These are phyloP conservation scores for Pyrochroa serraticornis DNA, from an alignment of 2,888 invertebrate species.

Conservation along the genomic window DNA sequence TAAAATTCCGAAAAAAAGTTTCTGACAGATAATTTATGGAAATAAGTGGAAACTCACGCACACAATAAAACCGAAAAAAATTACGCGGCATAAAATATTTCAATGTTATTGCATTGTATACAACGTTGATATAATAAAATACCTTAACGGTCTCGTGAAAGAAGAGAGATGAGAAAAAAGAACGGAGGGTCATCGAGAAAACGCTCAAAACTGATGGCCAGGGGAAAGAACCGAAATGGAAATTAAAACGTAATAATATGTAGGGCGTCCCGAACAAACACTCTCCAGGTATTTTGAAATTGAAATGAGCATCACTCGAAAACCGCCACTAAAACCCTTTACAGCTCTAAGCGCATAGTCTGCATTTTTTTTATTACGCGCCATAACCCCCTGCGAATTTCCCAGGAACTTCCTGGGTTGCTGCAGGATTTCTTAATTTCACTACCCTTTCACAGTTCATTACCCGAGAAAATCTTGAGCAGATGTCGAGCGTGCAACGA, in stretches of 20 bases:
- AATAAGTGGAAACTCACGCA: conserved; percentile 21
- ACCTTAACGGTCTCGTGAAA: conserved; percentile 1
- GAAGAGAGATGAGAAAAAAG: conserved; percentile 9
- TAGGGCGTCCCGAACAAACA: not conserved
- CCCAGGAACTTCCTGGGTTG: too few relatives aligned
- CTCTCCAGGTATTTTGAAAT: not conserved
- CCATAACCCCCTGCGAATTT: too few relatives aligned
- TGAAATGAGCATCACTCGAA: not conserved
- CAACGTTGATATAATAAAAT: conserved; percentile 14
- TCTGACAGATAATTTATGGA: conserved; percentile 23
- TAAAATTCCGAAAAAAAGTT: conserved; percentile 5
- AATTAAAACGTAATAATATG: conserved; percentile 8
- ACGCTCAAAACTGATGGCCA: not conserved
- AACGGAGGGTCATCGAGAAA: not conserved
- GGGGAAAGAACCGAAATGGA: not conserved
- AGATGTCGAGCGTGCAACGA: conserved; percentile 2
- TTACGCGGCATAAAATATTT: conserved; percentile 20
- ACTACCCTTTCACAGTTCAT: not conserved
- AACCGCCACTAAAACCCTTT: too few relatives aligned
- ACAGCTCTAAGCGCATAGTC: too few relatives aligned
- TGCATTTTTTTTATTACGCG: too few relatives aligned
- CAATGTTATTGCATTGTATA: conserved; percentile 24
- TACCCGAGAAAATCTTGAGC: not conserved
- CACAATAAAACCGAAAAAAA: conserved; percentile 18
- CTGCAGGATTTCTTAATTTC: too few relatives aligned